Base-by-base conservation (phyloP, 2,797 vertebrate species). In the Myripristis jacobus region DNA sequence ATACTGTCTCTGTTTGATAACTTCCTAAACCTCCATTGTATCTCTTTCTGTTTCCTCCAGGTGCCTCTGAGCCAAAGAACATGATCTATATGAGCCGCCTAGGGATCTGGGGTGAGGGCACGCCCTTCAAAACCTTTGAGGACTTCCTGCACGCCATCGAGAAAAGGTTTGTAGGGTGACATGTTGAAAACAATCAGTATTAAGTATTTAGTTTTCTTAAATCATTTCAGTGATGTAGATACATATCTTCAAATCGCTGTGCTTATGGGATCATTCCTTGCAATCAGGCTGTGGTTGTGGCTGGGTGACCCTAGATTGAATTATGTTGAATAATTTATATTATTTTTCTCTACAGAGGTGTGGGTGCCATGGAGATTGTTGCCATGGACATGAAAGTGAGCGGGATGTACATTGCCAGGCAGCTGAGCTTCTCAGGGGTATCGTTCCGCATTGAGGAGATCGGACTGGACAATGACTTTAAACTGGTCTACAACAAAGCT, bases 351-450 rank as follows among this genome's bases (percentile, higher is more conserved):
- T 0, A 12, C 89, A 99, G 98, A 93, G 98, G 98, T 1, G 98
- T 99, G 0, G 98, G 98, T 0, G 98, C 98, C 1, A 99, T 99
- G 98, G 98, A 99, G 91, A 99, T 99, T 0, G 98, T 99, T 71
- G 98, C 98, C 47, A 99, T 99, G 98, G 98, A 99, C 87, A 99
- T 99, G 98, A 99, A 99, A 86, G 97, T 99, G 85, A 99, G 97
- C 4, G 98, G 98, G 71, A 98, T 98, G 98, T 99, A 99, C 93
- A 99, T 99, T 0, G 98, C 98, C 6, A 94, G 98, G 81, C 98
- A 99, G 93, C 96, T 99, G 86, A 99, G 98, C 91, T 99, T 99
- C 91, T 95, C 96, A 0, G 98, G 98, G 1, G 98, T 99, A 58
- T 96, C 97, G 41, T 99, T 99, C 93, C 94, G 95, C 55, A 96